phyloP scores from a whole-genome alignment of 2,113 vertebrate species.

The Camelus dromedarius region DNA sequence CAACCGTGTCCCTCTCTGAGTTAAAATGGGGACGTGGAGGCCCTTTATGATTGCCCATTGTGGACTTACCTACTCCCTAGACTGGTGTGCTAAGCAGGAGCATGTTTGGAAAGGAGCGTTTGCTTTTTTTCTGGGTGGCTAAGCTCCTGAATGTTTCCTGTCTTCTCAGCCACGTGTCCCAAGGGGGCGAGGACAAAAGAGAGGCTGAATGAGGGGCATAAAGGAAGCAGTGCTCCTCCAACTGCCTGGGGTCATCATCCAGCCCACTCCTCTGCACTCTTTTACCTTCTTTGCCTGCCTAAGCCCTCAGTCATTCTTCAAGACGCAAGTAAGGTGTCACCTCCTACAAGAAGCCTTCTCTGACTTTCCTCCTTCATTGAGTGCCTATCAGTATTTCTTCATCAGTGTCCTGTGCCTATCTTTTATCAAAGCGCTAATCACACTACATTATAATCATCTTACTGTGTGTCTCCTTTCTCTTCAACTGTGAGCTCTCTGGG shows the following conservation, averaged over 20 bases:
- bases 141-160: neutral
- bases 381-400: neutral
- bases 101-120: neutral
- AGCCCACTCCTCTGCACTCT: rapidly evolving
- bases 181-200: neutral
- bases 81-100: neutral
- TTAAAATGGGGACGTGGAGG: neutral
- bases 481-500: neutral
- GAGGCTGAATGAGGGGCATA: too few relatives aligned
- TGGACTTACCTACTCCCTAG: neutral
- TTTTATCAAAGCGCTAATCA: too few relatives aligned
- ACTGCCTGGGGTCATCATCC: neutral
- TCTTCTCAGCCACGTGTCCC: neutral
- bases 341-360: neutral
- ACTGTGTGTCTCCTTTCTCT: neutral
- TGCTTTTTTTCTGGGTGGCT: neutral
- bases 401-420: neutral
- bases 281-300: neutral
- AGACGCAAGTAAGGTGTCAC: neutral
- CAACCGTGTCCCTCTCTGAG: neutral
- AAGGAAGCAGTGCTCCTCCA: neutral
- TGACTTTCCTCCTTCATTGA: neutral
- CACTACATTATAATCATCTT: neutral
- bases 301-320: neutral
- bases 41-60: neutral